Conservation (phyloP, 2,113 vertebrate genomes). For the Sylvia atricapilla region DNA sequence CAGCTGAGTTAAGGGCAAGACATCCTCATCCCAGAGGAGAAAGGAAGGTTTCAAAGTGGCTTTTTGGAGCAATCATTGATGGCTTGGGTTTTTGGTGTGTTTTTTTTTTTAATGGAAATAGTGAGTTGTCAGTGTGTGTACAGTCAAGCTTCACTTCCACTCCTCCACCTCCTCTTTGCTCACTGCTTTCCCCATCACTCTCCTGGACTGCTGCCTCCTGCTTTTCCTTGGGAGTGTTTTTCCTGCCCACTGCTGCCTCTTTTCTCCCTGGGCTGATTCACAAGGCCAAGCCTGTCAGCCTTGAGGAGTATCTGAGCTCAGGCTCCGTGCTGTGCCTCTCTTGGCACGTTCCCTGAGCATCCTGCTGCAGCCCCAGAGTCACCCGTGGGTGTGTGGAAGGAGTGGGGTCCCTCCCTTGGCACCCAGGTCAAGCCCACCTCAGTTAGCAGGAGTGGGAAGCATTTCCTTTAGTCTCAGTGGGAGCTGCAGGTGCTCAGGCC, state of each 20-base stretch:
- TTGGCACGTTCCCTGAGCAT: neutral
- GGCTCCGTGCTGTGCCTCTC: neutral
- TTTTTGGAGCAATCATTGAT: neutral
- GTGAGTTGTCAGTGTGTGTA: neutral
- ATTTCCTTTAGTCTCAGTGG: neutral
- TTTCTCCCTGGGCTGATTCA: neutral
- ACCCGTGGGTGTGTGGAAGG: neutral
- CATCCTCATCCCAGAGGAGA: neutral
- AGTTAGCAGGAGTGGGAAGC: neutral
- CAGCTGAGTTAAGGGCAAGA: neutral
- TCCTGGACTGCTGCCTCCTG: neutral
- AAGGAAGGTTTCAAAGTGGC: neutral
- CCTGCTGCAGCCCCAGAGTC: neutral
- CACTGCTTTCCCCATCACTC: neutral
- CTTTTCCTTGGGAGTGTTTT: neutral
- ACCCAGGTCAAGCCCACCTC: neutral
- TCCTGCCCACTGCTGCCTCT: neutral
- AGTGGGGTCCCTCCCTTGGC: neutral
- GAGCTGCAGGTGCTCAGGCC: neutral
- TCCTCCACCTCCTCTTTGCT: neutral
- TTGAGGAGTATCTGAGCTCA: neutral
- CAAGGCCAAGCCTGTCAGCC: neutral
- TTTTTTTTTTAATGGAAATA: neutral
- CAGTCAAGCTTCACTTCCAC: neutral
- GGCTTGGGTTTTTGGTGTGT: too few species aligned